Evolutionary conservation across 2,797 vertebrate species (phyloP).

Genomic region (Hydrocynus forskahlii): DNA sequence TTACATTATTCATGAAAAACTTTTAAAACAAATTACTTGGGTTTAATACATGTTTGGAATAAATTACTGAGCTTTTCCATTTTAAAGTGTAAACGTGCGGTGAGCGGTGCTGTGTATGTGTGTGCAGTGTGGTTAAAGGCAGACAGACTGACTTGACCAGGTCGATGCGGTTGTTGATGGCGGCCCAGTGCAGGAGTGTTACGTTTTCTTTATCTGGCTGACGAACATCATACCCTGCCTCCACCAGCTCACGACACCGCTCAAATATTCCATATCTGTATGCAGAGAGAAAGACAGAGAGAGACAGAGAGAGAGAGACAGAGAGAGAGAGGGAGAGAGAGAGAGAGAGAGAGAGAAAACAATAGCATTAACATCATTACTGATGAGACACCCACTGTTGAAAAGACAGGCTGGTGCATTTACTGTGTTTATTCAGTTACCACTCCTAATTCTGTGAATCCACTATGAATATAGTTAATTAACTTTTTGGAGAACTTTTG

Average conservation of each 20-base stretch:
- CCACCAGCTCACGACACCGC: constrained; percentile 95
- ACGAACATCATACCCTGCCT: constrained; percentile 96
- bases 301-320: neutral
- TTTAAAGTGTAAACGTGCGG: neutral
- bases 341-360: too few species aligned
- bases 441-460: too few species aligned
- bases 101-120: neutral
- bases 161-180: constrained; percentile 99
- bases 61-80: neutral
- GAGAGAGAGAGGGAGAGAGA: neutral
- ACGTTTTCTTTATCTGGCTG: constrained; percentile 99
- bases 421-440: too few species aligned
- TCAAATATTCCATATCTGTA: constrained; percentile 96
- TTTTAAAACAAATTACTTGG: too few species aligned
- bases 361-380: too few species aligned
- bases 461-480: too few species aligned
- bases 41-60: too few species aligned
- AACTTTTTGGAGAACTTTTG: too few species aligned
- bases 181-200: constrained; percentile 97
- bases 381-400: too few species aligned
- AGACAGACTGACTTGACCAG: constrained; percentile 90
- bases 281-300: neutral
- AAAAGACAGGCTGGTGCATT: too few species aligned
- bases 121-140: neutral
- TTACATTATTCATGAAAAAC: too few species aligned